Conservation (phyloP, 2,888 invertebrate genomes). For the Prosapia bicincta region DNA sequence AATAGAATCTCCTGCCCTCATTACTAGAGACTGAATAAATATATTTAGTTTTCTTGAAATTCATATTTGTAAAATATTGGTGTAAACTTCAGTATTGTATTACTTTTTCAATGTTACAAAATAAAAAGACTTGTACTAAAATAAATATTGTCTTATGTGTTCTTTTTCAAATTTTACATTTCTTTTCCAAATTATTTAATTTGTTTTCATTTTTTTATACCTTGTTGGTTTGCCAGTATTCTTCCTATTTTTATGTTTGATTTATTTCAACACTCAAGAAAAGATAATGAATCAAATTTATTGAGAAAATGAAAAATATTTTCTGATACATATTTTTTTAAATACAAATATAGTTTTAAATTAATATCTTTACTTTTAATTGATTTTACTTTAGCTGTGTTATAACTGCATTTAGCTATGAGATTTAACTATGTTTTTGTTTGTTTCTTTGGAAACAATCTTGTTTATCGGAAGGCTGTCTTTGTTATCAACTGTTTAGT, state of each 20-base stretch:
- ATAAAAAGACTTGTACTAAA: conserved; percentile 27
- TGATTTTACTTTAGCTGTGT: too few species aligned
- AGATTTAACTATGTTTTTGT: too few species aligned
- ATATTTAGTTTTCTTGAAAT: conserved; percentile 3
- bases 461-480: too few species aligned
- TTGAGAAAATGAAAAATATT: too few species aligned
- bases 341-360: too few species aligned
- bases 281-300: conserved; percentile 4
- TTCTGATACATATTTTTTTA: too few species aligned
- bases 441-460: too few species aligned
- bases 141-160: conserved; percentile 22
- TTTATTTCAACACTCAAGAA: conserved; percentile 42
- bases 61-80: conserved; percentile 16
- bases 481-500: too few species aligned
- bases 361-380: too few species aligned
- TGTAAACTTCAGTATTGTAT: background rate
- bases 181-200: conserved; percentile 18
- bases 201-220: background rate
- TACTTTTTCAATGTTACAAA: conserved; percentile 34
- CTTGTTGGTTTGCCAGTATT: conserved; percentile 25
- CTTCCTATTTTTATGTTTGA: conserved; percentile 28
- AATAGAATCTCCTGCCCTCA: conserved; percentile 18
- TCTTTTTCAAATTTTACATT: background rate
- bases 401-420: too few species aligned
- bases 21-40: conserved; percentile 24